Evolutionary conservation across 1,140 invertebrate genomes (phyloP).

Genomic region (Diachasma alloeum): DNA sequence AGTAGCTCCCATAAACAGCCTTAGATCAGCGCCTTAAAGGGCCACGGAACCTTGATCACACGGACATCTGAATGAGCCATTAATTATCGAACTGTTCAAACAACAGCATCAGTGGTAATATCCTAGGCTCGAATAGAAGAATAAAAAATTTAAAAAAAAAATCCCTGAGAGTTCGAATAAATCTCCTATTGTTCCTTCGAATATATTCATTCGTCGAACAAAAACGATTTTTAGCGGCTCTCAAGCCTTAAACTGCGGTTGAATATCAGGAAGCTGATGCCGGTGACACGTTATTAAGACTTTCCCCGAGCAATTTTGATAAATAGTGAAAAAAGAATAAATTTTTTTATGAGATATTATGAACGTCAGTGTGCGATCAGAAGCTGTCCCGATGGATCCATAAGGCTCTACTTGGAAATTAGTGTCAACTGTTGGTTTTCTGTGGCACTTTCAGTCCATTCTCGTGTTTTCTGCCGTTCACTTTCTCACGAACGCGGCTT

Average conservation of each 20-base stretch:
- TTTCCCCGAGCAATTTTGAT: background rate
- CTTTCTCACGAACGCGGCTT: conserved; percentile 23
- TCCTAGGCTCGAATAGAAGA: background rate
- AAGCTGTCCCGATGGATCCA: background rate
- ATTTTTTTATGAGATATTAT: background rate
- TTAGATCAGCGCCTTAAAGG: background rate
- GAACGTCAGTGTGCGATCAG: background rate
- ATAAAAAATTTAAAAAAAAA: background rate
- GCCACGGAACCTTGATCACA: background rate
- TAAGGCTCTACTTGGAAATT: conserved; percentile 15
- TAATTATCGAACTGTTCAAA: background rate
- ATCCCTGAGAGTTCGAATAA: background rate
- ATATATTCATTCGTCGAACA: no score
- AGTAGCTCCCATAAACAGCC: background rate
- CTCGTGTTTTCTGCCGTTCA: conserved; percentile 22
- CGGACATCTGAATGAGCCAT: background rate
- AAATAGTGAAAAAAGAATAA: background rate
- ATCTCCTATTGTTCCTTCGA: background rate
- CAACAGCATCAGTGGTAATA: background rate
- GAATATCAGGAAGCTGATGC: background rate
- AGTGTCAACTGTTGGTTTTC: conserved; percentile 21
- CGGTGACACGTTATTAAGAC: background rate
- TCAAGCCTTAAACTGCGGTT: background rate
- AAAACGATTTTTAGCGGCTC: background rate
- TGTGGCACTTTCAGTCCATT: conserved; percentile 14